phyloP scores from a whole-genome alignment of 2,797 vertebrate genomes.

The Acrocephalus scirpaceus region DNA sequence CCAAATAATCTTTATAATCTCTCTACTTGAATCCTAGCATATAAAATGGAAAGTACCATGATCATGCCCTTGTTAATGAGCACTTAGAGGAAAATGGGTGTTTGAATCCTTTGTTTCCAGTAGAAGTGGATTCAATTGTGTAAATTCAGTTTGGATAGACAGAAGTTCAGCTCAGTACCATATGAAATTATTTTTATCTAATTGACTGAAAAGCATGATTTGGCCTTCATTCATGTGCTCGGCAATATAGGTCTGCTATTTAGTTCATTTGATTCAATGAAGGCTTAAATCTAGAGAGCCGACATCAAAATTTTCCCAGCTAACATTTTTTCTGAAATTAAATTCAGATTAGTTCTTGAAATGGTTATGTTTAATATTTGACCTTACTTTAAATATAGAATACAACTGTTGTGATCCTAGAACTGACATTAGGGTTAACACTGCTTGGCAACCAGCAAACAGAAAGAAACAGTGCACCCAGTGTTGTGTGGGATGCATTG shows the following conservation, averaged over 20 bases:
- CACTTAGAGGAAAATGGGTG: neutral
- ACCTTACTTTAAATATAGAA: neutral
- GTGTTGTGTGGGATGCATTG: fast-evolving
- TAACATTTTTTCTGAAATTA: neutral
- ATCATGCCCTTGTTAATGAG: neutral
- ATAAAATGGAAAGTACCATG: neutral
- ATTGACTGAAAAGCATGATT: neutral
- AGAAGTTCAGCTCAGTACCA: neutral
- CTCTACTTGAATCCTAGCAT: neutral
- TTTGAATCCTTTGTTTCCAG: neutral
- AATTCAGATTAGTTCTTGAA: neutral
- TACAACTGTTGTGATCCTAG: neutral
- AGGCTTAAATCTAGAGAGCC: neutral
- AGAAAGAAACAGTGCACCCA: neutral
- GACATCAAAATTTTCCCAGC: neutral
- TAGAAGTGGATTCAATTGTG: neutral
- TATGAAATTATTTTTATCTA: neutral
- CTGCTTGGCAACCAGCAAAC: neutral
- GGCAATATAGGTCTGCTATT: neutral
- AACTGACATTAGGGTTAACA: neutral
- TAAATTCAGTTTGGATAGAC: neutral
- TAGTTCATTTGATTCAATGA: neutral
- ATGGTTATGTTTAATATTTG: neutral
- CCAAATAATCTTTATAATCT: neutral
- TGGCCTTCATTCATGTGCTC: neutral